These are phyloP conservation scores for Corynorhinus townsendii DNA, from an alignment of 2,113 vertebrate genomes.

Conservation along the genomic window DNA sequence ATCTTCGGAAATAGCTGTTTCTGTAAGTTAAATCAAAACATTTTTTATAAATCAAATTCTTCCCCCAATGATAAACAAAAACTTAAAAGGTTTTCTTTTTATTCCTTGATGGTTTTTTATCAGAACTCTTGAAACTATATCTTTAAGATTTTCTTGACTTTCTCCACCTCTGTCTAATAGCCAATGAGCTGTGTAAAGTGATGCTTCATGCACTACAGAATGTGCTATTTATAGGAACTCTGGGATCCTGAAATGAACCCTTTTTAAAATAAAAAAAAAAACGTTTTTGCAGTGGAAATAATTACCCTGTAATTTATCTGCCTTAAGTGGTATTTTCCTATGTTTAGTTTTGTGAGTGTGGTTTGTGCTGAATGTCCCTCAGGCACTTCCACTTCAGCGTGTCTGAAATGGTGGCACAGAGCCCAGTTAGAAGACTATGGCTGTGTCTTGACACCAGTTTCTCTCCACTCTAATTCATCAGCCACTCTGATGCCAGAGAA, in stretches of 20 bases:
- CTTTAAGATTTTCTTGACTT: constrained; percentile 13
- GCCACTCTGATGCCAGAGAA: constrained; percentile 30
- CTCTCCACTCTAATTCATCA: constrained; percentile 29
- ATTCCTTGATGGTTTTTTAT: neutral
- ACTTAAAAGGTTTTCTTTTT: constrained; percentile 7
- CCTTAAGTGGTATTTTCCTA: constrained; percentile 30
- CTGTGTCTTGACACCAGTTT: neutral
- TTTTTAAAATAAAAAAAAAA: constrained; percentile 13
- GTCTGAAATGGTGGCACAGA: constrained; percentile 38
- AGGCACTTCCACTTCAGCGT: neutral
- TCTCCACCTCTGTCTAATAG: neutral
- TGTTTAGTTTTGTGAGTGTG: neutral
- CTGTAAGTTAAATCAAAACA: neutral
- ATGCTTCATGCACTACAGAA: neutral
- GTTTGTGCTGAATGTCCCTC: neutral
- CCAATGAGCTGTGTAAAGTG: constrained; percentile 46
- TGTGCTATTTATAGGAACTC: constrained; percentile 43
- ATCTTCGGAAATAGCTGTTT: neutral
- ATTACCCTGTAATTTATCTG: constrained; percentile 36
- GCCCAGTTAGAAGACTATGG: constrained; percentile 24
- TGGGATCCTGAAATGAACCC: constrained; percentile 12
- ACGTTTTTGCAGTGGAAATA: constrained; percentile 33
- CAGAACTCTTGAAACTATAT: neutral
- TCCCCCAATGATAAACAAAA: neutral
- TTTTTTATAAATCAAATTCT: neutral